Percentiles rank a stretch among this genome's conserved stretches.
These are phyloP conservation scores for Psammodynastes pulverulentus DNA, from an alignment of 2,113 vertebrate species.

Conservation along the genomic window DNA sequence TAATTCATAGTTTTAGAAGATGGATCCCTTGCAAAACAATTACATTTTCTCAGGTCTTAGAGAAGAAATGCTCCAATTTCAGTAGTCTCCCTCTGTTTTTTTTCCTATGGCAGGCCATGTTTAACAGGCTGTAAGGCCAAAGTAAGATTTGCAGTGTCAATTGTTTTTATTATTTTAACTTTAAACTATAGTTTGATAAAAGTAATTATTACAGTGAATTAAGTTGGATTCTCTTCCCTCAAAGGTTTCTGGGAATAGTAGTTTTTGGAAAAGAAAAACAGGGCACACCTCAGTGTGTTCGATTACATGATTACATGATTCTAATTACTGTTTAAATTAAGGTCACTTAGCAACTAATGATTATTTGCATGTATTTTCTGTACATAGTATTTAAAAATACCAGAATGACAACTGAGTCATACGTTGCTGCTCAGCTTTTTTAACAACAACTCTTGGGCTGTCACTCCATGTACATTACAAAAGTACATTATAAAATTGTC, in stretches of 20 bases:
- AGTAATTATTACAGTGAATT: neutral
- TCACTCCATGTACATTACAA: neutral
- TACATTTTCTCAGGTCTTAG: neutral
- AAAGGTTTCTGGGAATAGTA: neutral
- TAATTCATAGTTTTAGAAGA: neutral
- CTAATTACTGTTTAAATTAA: neutral
- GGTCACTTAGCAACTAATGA: conserved; percentile 32
- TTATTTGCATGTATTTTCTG: conserved; percentile 39
- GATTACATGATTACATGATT: neutral
- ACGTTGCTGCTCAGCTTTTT: neutral
- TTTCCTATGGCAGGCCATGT: no score
- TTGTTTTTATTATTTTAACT: neutral
- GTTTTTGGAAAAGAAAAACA: neutral
- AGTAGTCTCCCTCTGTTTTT: neutral
- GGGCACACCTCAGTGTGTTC: neutral
- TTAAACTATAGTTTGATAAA: neutral
- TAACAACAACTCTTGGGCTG: neutral
- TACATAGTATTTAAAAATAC: conserved; percentile 24
- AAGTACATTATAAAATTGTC: neutral
- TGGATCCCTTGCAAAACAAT: neutral
- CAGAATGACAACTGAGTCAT: conserved; percentile 3
- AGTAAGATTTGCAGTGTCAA: neutral
- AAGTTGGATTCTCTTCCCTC: neutral
- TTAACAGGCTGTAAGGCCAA: neutral
- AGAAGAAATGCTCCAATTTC: neutral